Evolutionary conservation across 2,113 vertebrate species (phyloP).

Genomic region (Albula goreensis): DNA sequence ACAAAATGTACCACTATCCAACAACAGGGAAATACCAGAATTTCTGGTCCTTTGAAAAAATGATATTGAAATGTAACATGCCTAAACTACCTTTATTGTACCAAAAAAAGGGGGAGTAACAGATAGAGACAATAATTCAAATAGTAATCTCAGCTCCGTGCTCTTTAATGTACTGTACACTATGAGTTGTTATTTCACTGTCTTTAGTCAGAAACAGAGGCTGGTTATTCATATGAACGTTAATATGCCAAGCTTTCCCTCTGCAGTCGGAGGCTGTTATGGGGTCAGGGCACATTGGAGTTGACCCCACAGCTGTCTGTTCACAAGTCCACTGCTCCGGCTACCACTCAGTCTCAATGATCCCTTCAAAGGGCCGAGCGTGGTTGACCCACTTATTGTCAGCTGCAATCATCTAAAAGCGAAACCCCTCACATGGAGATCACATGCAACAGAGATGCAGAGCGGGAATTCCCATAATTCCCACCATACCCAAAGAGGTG

Average conservation of each 20-base stretch:
- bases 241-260: neutral
- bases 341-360: neutral
- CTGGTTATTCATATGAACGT: neutral
- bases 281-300: neutral
- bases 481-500: neutral
- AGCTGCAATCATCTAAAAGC: neutral
- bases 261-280: neutral
- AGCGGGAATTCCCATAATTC: neutral
- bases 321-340: neutral
- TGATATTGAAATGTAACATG: too few relatives aligned
- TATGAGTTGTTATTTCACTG: too few relatives aligned
- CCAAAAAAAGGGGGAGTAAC: too few relatives aligned
- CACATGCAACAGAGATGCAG: neutral
- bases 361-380: neutral
- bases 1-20: too few relatives aligned
- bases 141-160: too few relatives aligned
- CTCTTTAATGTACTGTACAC: too few relatives aligned
- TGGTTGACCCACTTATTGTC: neutral
- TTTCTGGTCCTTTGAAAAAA: neutral
- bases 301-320: neutral
- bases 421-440: neutral
- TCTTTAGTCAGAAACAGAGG: too few relatives aligned
- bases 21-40: too few relatives aligned
- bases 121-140: too few relatives aligned
- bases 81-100: too few relatives aligned